Conservation (phyloP, 1,140 invertebrate species). For the Zaprionus camerounensis region DNA sequence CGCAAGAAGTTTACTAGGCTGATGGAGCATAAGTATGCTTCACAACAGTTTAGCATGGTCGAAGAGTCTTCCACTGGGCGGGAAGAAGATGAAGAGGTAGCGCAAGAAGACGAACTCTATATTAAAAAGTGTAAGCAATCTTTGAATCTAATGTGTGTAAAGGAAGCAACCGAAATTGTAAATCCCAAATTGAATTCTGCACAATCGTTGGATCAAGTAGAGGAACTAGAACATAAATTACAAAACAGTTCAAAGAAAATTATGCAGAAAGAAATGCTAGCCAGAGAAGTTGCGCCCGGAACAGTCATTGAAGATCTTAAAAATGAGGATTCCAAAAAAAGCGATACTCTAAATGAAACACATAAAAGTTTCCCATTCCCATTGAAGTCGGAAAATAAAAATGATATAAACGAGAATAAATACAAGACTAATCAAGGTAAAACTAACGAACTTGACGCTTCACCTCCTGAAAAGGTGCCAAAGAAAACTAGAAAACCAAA, state of each 20-base stretch:
- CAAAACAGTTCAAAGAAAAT: not conserved
- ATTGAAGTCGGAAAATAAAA: not conserved
- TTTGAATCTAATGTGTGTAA: not conserved
- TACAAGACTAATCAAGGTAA: not conserved
- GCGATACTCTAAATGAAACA: not conserved
- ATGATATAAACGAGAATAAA: not conserved
- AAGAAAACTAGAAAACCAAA: constrained; percentile 1
- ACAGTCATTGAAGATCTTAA: not conserved
- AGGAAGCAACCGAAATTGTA: not conserved
- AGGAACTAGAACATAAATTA: not conserved
- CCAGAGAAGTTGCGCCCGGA: not conserved
- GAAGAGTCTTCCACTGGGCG: not conserved
- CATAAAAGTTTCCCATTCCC: not conserved
- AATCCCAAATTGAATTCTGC: not conserved
- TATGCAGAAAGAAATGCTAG: not conserved
- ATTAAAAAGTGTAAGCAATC: not conserved
- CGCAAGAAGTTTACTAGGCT: constrained; percentile 45
- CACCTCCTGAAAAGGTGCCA: not conserved
- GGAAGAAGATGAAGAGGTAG: not conserved
- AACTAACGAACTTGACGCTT: not conserved
- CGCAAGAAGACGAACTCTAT: not conserved
- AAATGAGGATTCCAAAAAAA: not conserved
- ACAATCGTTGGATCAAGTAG: not conserved
- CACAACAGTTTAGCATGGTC: not conserved
- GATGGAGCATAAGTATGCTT: not conserved